Conservation (phyloP, 2,113 vertebrate genomes). For the Corvus hawaiiensis region DNA sequence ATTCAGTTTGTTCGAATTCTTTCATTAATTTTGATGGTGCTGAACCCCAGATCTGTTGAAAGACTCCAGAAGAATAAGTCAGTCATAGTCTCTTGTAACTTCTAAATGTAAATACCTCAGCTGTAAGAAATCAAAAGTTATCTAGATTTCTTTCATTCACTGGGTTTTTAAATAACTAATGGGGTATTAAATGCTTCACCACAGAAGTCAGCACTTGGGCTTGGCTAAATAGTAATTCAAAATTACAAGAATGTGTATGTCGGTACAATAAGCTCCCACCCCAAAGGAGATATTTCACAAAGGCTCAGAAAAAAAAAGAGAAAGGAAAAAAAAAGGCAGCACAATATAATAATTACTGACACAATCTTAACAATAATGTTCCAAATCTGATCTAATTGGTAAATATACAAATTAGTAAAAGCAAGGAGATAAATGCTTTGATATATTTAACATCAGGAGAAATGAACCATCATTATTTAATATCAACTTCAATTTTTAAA, state of each 20-base stretch:
- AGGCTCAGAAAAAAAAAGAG: background rate
- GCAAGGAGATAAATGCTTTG: conserved; percentile 63
- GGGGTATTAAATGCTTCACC: conserved; percentile 4
- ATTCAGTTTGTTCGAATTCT: conserved; percentile 21
- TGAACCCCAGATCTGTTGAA: conserved; percentile 30
- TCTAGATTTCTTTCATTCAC: conserved; percentile 25
- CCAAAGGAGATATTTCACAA: conserved; percentile 14
- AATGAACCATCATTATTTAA: conserved; percentile 74
- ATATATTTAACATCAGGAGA: conserved; percentile 69
- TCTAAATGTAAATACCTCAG: conserved; percentile 40
- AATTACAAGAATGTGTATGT: background rate
- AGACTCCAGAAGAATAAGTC: conserved; percentile 5
- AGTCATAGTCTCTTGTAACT: background rate
- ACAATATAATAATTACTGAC: conserved; percentile 42
- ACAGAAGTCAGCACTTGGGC: background rate
- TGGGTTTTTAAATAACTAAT: conserved; percentile 52
- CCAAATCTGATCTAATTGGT: conserved; percentile 45
- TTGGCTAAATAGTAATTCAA: conserved; percentile 35
- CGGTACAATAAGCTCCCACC: background rate
- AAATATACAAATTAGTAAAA: conserved; percentile 69
- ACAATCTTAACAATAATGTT: conserved; percentile 41
- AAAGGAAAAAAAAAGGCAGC: background rate
- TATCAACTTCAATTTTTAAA: conserved; percentile 78
- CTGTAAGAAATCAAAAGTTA: conserved; percentile 25
- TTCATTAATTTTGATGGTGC: conserved; percentile 41